Evolutionary conservation across 2,113 vertebrate genomes (phyloP).

Genomic region (Leptobrachium ailaonicum): DNA sequence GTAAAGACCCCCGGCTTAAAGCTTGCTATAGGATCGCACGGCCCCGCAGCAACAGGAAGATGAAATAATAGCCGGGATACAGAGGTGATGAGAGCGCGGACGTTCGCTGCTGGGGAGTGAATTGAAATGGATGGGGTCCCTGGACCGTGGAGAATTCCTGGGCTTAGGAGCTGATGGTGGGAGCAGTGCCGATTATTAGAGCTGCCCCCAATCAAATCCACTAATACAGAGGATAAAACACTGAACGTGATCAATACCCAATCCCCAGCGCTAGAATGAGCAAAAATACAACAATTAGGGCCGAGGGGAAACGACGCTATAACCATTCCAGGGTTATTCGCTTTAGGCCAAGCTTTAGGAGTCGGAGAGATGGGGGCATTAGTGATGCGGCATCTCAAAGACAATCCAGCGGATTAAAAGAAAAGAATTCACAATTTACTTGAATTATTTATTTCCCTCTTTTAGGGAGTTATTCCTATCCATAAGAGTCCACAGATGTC

Average conservation of each 20-base stretch:
- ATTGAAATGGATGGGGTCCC: background rate
- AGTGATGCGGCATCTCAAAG: too few species aligned
- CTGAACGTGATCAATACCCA: background rate
- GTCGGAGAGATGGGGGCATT: too few species aligned
- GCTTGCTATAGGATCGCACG: background rate
- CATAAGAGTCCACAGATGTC: too few species aligned
- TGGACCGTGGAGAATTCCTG: background rate
- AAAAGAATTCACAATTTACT: too few species aligned
- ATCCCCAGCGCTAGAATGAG: background rate
- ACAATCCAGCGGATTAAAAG: too few species aligned
- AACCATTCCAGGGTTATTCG: too few species aligned
- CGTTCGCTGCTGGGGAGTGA: background rate
- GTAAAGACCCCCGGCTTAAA: background rate
- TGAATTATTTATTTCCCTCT: too few species aligned
- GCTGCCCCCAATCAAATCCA: background rate
- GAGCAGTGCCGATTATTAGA: background rate
- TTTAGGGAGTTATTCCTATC: too few species aligned
- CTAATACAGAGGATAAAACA: background rate
- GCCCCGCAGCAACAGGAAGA: background rate
- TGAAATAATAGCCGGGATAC: background rate
- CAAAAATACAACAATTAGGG: too few species aligned
- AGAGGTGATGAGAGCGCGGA: background rate
- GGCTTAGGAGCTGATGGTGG: background rate
- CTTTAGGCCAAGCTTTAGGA: too few species aligned
- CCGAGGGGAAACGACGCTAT: too few species aligned